Base-by-base conservation (phyloP, 2,888 invertebrate species). In the Mechanitis mazaeus region DNA sequence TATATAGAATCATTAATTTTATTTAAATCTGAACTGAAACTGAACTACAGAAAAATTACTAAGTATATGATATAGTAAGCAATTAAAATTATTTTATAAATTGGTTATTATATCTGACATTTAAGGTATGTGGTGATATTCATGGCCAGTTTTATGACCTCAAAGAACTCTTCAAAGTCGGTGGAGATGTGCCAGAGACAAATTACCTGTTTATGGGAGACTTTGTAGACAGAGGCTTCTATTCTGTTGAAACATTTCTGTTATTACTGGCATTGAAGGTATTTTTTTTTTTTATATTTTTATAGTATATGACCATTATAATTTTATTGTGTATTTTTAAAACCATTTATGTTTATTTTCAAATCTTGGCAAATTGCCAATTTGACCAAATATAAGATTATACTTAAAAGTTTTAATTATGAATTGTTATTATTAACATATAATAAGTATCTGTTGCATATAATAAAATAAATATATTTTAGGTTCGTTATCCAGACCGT, bases 191-290 rank as follows among this genome's bases (percentile, higher is more conserved):
- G 59, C 99, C 99, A 12, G 98, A 98, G 84, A 99, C 99, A 68
- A 99, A 99, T 88, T 99, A 99, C 83, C 91, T 99, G 66, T 99
- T 99, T 81, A 98, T 99, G 96, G 99, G 99, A 31, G 99, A 99
- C 86, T 99, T 99, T 91, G 99, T 99, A 9, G 99, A 99, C 84
- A 92, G 99, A 89, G 99, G 99, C 53, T 99, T 99, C 88, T 99
- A 98, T 90, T 98, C 98, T 77, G 98, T 99, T 12, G 99, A 99
- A 91, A 99, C 99, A 65, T 99, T 99, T 90, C 92, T 99, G 72
- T 91, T 99, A 72, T 91, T 99, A 68, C 91, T 99, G 78, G 99
- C 99, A 64, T 92, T 99, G 70, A 99, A 99, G 92, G 98, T 98
- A 90, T 77, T 71, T 59, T 47, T 60, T 45, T 28, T n/a, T 56